Evolutionary conservation across 2,113 vertebrate species (phyloP).

Genomic region (Upupa epops): DNA sequence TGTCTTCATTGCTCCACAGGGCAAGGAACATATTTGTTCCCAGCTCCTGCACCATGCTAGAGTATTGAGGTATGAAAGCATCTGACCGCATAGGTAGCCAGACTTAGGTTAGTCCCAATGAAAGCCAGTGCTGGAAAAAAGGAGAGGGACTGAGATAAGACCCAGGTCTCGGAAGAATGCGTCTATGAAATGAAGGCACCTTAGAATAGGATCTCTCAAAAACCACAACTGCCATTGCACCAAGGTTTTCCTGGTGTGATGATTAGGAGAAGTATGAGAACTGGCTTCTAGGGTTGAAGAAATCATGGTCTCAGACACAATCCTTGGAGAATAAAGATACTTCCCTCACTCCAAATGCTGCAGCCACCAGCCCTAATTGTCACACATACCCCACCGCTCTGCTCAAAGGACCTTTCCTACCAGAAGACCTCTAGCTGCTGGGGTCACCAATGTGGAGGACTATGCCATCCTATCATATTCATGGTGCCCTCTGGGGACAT

Average conservation of each 20-base stretch:
- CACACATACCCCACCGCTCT: neutral
- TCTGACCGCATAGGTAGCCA: neutral
- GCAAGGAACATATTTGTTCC: neutral
- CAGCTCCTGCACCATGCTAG: neutral
- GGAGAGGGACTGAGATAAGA: neutral
- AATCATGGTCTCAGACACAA: neutral
- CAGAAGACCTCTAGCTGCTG: neutral
- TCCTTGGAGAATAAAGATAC: neutral
- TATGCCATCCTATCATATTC: neutral
- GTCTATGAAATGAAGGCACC: neutral
- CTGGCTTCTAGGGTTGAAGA: neutral
- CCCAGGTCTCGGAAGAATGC: neutral
- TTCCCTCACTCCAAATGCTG: neutral
- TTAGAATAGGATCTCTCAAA: neutral
- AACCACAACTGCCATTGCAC: neutral
- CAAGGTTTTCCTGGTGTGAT: neutral
- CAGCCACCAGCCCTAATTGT: neutral
- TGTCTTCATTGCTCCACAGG: rapidly evolving
- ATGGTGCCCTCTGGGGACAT: neutral
- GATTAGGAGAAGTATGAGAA: neutral
- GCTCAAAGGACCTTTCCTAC: neutral
- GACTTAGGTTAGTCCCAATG: neutral
- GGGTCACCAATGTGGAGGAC: neutral
- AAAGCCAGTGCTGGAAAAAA: neutral
- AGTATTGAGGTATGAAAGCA: neutral